A percentile compares a stretch with the other conserved stretches of the same genome.
Evolutionary conservation across 2,888 invertebrate genomes (phyloP).

Genomic region (Anoncus sp.): DNA sequence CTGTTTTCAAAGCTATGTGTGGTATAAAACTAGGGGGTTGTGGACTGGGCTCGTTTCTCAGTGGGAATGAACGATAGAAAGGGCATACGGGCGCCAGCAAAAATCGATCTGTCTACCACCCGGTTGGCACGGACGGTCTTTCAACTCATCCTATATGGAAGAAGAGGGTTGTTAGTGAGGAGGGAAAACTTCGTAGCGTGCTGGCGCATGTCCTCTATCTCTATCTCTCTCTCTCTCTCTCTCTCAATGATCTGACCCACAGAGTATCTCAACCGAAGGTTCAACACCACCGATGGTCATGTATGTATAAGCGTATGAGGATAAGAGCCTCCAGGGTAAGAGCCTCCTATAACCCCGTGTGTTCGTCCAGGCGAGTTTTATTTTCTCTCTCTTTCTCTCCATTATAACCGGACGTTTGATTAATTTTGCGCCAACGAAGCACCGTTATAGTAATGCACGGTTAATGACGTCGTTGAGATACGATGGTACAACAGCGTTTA

Average conservation of each 20-base stretch:
- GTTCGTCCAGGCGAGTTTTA: constrained; percentile 11
- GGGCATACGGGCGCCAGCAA: constrained; percentile 59
- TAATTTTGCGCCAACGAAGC: constrained; percentile 29
- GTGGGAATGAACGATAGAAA: constrained; percentile 29
- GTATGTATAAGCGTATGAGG: not conserved
- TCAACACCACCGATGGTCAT: constrained; percentile 5
- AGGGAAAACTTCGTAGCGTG: too few species aligned
- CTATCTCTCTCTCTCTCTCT: constrained; percentile 22
- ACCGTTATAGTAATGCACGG: not conserved
- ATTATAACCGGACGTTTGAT: constrained; percentile 31
- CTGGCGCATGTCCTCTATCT: constrained; percentile 27
- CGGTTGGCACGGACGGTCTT: constrained; percentile 49
- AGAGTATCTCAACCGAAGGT: constrained; percentile 7
- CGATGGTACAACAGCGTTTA: not conserved
- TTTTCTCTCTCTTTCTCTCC: not conserved
- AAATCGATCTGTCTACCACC: constrained; percentile 64
- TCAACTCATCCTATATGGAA: constrained; percentile 35
- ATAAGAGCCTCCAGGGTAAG: constrained; percentile 18
- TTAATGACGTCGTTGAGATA: constrained; percentile 9
- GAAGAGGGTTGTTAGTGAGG: too few species aligned
- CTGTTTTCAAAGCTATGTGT: too few species aligned
- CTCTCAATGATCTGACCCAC: constrained; percentile 43
- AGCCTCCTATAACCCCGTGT: constrained; percentile 3
- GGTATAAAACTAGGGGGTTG: too few species aligned
- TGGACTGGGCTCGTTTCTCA: not conserved